Evolutionary conservation across 2,888 invertebrate species (phyloP), one percentile per base, ranked within the genome.

Genomic region (Seira sanloemensis): DNA sequence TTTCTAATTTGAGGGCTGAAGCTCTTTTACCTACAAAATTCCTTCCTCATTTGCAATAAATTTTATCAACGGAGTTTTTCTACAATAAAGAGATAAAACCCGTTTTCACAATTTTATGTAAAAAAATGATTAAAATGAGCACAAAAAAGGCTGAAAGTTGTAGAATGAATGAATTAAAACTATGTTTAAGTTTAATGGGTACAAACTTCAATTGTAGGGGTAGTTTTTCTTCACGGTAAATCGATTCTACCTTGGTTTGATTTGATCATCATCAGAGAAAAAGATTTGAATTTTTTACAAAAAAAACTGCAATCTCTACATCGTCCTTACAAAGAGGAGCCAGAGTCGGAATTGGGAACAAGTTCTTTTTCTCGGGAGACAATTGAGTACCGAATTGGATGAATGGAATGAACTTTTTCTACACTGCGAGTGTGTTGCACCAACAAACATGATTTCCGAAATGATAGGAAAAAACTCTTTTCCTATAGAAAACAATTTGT

Each of bases 201-300:
- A 58, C 58, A 58, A 18, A n/a, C 58, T 58, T 37, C 37, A 37
- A 37, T 37, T 58, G 58, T 58, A n/a, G n/a, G n/a, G 58, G n/a
- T n/a, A 58, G 58, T 58, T 58, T 58, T 58, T 82, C 77, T 82
- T 83, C 83, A 83, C 78, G 83, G 83, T 83, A 77, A 83, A 83
- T 83, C 83, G 73, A 83, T 83, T 83, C 58, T 71, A 76, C 75
- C 74, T 27, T 82, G 82, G 77, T 82, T 82, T 82, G 82, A 82
- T 82, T 77, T 82, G 82, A 77, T 83, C 78, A 73, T 79, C 66
- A 66, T 37, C 67, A 75, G 54, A 72, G 19, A 67, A 66, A 67
- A 58, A 24, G 78, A 69, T 58, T 58, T 58, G 58, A 58, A 58
- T 58, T 58, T 58, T 58, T 5, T 58, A 58, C 58, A 9, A 58